phyloP scores from a whole-genome alignment of 2,888 invertebrate species.

The Congeria kusceri region DNA sequence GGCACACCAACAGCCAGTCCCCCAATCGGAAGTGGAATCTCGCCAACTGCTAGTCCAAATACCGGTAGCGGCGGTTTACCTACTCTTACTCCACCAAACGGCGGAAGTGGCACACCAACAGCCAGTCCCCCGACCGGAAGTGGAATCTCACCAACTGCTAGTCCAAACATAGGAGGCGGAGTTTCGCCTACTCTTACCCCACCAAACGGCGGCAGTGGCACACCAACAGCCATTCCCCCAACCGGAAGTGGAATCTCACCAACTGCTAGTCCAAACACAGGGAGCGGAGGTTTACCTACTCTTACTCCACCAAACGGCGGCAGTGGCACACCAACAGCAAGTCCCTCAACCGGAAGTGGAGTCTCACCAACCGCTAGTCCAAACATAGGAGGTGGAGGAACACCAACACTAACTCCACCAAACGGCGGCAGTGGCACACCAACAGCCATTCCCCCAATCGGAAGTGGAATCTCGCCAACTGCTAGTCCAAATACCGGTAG shows the following conservation, averaged over 20 bases:
- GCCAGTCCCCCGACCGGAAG: conserved; percentile 18
- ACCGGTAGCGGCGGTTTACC: conserved; percentile 12
- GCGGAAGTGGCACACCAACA: conserved; percentile 18
- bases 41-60: conserved; percentile 41
- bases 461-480: conserved; percentile 44
- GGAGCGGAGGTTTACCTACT: conserved; percentile 45
- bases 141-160: conserved; percentile 37
- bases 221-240: conserved; percentile 50
- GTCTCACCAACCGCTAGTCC: conserved; percentile 47
- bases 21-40: conserved; percentile 17
- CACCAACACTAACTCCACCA: conserved; percentile 31
- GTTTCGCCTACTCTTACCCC: conserved; percentile 36
- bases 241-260: conserved; percentile 32
- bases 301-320: conserved; percentile 4
- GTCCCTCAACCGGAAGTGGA: conserved; percentile 8
- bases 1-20: conserved; percentile 55
- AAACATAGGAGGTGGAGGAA: conserved; percentile 36
- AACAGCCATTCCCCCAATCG: conserved; percentile 30
- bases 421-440: too few relatives aligned
- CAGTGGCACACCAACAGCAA: conserved; percentile 13
- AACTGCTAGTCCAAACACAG: conserved; percentile 47
- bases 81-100: conserved; percentile 11
- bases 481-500: conserved; percentile 46
- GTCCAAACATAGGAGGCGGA: conserved; percentile 21
- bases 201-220: conserved; percentile 9